These are phyloP conservation scores for Villa cingulata DNA, from an alignment of 2,888 invertebrate species.

Conservation along the genomic window DNA sequence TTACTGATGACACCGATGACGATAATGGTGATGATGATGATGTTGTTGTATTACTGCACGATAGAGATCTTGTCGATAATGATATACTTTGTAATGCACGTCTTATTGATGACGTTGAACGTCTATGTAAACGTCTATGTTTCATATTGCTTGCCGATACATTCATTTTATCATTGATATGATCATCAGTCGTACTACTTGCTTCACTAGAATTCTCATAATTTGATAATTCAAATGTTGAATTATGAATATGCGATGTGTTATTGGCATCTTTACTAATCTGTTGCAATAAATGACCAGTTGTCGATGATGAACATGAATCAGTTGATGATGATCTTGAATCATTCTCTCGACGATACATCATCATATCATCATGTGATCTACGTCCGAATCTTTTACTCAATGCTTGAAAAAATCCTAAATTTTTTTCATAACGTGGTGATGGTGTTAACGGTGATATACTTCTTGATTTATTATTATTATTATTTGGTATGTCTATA, in stretches of 20 bases:
- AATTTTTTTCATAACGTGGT: constrained; percentile 44
- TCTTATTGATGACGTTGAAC: constrained; percentile 52
- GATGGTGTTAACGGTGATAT: constrained; percentile 40
- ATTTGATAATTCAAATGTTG: constrained; percentile 22
- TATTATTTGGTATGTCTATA: constrained; percentile 19
- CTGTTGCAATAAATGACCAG: constrained; percentile 9
- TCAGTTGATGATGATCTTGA: constrained; percentile 38
- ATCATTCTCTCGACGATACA: constrained; percentile 35
- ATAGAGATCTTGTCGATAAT: constrained; percentile 49
- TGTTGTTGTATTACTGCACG: constrained; percentile 40
- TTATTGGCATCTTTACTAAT: constrained; percentile 7
- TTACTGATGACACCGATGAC: constrained; percentile 10
- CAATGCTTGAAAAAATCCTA: constrained; percentile 51
- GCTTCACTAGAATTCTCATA: constrained; percentile 46
- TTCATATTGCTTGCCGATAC: constrained; percentile 27
- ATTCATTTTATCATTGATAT: constrained; percentile 37
- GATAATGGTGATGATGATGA: constrained; percentile 18
- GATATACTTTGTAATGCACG: constrained; percentile 57
- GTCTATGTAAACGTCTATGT: constrained; percentile 37
- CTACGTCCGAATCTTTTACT: constrained; percentile 47
- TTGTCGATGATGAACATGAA: constrained; percentile 22
- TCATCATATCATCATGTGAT: constrained; percentile 38
- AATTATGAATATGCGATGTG: constrained; percentile 12
- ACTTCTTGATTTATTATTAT: constrained; percentile 22
- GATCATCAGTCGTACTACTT: constrained; percentile 42